Evolutionary conservation across 1,140 invertebrate species (phyloP).

Genomic region (Antheraea mylitta): DNA sequence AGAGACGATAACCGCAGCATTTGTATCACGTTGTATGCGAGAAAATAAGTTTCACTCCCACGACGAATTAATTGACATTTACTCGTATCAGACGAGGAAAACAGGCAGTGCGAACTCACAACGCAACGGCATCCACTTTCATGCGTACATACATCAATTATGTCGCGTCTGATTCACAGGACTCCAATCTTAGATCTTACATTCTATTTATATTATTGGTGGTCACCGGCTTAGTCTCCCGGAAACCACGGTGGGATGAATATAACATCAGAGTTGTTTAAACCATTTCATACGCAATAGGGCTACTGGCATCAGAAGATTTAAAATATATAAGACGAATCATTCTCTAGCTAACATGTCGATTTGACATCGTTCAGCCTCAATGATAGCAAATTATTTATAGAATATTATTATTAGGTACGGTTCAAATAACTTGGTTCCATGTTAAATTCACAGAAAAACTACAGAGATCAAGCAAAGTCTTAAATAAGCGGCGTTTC

Average conservation of each 20-base stretch:
- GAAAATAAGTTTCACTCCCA: neutral
- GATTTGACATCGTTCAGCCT: neutral
- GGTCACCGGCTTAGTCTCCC: constrained; percentile 31
- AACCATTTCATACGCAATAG: neutral
- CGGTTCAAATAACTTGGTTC: neutral
- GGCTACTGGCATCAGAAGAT: neutral
- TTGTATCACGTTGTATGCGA: neutral
- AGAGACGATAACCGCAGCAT: neutral
- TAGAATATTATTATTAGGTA: neutral
- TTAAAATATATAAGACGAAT: neutral
- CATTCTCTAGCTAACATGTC: neutral
- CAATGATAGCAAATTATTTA: neutral
- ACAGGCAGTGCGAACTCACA: constrained; percentile 56
- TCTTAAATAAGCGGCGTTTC: constrained; percentile 14
- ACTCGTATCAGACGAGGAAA: constrained; percentile 33
- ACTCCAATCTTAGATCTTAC: constrained; percentile 3
- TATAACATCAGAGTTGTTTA: constrained; percentile 33
- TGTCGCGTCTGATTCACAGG: constrained; percentile 30
- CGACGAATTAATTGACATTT: constrained; percentile 70
- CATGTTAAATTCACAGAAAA: constrained; percentile 1
- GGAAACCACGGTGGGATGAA: constrained; percentile 57
- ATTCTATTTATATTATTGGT: constrained; percentile 38
- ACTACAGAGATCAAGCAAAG: constrained; percentile 20
- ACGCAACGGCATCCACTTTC: constrained; percentile 73
- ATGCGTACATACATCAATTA: constrained; percentile 53